These are phyloP conservation scores for Nomada goodeniana DNA, from an alignment of 2,888 invertebrate species.

Conservation along the genomic window DNA sequence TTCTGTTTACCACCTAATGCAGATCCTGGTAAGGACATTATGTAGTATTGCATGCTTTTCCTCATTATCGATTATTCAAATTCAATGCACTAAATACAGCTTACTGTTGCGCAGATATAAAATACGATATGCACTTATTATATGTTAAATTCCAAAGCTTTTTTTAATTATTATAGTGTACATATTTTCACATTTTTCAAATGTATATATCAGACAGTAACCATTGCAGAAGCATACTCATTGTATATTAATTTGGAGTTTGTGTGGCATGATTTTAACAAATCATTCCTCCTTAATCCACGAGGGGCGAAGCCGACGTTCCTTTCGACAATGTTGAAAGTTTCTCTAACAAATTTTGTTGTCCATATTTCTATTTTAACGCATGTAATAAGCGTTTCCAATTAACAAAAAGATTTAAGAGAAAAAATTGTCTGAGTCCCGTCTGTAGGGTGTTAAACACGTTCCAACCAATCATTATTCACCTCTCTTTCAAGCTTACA, in stretches of 20 bases:
- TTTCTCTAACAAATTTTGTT: too few relatives aligned
- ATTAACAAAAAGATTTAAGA: too few relatives aligned
- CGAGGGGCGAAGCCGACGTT: too few relatives aligned
- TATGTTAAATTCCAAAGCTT: slow-evolving; percentile 12
- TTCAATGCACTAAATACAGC: slow-evolving; percentile 20
- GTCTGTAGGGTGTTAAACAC: neutral
- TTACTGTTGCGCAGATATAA: slow-evolving; percentile 15
- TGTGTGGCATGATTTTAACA: slow-evolving; percentile 29
- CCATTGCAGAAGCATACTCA: neutral
- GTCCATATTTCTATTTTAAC: too few relatives aligned
- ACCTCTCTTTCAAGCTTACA: slow-evolving; percentile 60
- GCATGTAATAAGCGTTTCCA: too few relatives aligned
- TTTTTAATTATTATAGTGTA: slow-evolving; percentile 23
- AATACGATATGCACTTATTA: slow-evolving; percentile 2
- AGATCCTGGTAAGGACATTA: slow-evolving; percentile 84
- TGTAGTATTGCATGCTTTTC: slow-evolving; percentile 37
- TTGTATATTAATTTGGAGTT: slow-evolving; percentile 19
- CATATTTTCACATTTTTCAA: slow-evolving; percentile 18
- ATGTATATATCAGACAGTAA: neutral
- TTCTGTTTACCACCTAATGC: slow-evolving; percentile 89
- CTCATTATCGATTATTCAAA: slow-evolving; percentile 17
- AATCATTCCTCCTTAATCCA: neutral
- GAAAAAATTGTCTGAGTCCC: too few relatives aligned
- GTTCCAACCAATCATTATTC: slow-evolving; percentile 49
- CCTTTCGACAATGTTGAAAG: too few relatives aligned